phyloP scores from a whole-genome alignment of 92 coral and sea anemone species.

The Metridium senile region DNA sequence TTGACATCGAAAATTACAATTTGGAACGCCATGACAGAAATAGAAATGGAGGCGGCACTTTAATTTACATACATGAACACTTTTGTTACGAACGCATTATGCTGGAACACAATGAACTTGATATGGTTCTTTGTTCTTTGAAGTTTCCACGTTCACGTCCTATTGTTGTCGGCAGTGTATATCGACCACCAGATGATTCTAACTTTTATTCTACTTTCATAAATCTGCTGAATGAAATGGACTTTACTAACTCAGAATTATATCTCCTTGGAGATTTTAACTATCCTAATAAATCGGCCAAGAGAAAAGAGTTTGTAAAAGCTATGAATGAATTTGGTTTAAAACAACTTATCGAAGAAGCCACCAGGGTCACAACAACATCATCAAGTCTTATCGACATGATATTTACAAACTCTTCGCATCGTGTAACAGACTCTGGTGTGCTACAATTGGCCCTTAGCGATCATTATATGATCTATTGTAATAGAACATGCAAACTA shows the following conservation, averaged over 20 bases:
- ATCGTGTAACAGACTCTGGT: conserved; percentile 21
- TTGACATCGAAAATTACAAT: conserved; percentile 22
- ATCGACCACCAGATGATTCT: conserved; percentile 15
- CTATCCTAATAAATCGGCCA: background rate
- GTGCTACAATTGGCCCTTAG: conserved; percentile 25
- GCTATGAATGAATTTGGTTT: conserved; percentile 23
- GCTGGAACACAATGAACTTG: conserved; percentile 10
- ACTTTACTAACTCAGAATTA: background rate
- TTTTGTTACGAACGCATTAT: conserved; percentile 6
- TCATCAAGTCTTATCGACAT: conserved; percentile 25
- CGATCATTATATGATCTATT: conserved; percentile 31
- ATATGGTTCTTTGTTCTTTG: conserved; percentile 17
- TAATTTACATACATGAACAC: conserved; percentile 26
- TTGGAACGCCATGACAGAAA: conserved; percentile 35
- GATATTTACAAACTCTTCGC: conserved; percentile 28
- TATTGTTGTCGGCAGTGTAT: conserved; percentile 18
- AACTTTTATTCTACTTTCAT: conserved; percentile 8
- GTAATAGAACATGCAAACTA: conserved; percentile 19
- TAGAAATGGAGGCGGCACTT: conserved; percentile 28
- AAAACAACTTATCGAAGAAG: conserved; percentile 19
- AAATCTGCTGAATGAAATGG: conserved; percentile 5
- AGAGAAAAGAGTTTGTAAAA: conserved; percentile 7
- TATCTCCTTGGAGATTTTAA: conserved; percentile 36
- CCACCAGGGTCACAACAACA: conserved; percentile 19
- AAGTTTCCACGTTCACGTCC: conserved; percentile 16